Percentiles rank a stretch among this genome's conserved stretches.
These are phyloP conservation scores for Drosophila lutescens DNA, from an alignment of 2,888 invertebrate genomes.

Conservation along the genomic window DNA sequence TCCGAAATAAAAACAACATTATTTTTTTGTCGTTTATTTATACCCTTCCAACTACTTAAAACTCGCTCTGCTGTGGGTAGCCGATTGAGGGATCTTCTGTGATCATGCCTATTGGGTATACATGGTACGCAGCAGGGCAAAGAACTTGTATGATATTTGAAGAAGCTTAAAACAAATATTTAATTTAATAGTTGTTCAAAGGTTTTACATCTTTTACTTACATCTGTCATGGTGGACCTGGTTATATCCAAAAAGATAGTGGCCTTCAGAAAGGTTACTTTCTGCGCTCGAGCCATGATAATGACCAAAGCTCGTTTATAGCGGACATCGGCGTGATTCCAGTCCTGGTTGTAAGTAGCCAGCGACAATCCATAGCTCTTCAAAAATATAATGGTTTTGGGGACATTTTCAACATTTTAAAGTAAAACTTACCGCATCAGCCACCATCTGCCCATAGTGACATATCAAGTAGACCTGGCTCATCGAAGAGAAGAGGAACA, in stretches of 20 bases:
- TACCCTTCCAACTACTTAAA: too few species aligned
- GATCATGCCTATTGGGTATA: too few species aligned
- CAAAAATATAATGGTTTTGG: background rate
- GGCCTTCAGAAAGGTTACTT: conserved; percentile 70
- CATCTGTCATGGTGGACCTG: conserved; percentile 62
- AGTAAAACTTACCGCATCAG: conserved; percentile 64
- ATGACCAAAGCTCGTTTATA: conserved; percentile 71
- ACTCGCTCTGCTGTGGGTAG: too few species aligned
- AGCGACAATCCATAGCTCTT: conserved; percentile 62
- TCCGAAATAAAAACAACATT: too few species aligned
- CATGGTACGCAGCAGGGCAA: too few species aligned
- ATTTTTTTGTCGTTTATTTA: too few species aligned
- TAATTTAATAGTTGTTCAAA: too few species aligned
- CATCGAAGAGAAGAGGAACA: conserved; percentile 74
- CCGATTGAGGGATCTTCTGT: too few species aligned
- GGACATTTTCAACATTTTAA: background rate
- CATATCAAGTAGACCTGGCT: conserved; percentile 78
- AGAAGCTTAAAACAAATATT: too few species aligned
- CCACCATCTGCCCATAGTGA: conserved; percentile 73
- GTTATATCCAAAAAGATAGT: conserved; percentile 73
- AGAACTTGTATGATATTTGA: too few species aligned
- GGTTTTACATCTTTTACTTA: too few species aligned
- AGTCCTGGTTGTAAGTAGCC: conserved; percentile 75
- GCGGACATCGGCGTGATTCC: conserved; percentile 67
- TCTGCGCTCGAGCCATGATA: conserved; percentile 74